Conservation (phyloP, 2,113 vertebrate genomes). For the Symphodus melops region DNA sequence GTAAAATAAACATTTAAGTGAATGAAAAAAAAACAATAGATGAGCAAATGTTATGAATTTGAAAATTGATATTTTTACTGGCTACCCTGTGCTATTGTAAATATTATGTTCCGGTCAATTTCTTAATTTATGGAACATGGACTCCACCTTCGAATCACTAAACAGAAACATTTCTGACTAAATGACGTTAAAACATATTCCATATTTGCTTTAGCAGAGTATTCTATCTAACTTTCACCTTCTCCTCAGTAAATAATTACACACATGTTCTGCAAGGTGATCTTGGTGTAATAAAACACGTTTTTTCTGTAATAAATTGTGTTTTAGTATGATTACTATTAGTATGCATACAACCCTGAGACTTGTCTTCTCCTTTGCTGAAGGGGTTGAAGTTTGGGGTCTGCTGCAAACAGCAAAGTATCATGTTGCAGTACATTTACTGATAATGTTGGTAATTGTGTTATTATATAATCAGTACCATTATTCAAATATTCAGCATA, state of each 20-base stretch:
- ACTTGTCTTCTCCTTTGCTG: slow-evolving; percentile 15
- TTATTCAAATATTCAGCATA: slow-evolving; percentile 28
- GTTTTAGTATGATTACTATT: not conserved
- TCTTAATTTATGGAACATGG: not conserved
- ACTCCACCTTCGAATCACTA: no score
- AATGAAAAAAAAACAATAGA: no score
- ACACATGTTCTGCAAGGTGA: no score
- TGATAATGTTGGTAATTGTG: slow-evolving; percentile 32
- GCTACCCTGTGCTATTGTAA: not conserved
- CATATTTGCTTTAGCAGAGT: not conserved
- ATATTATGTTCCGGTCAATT: not conserved
- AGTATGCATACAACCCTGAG: no score
- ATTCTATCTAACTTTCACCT: not conserved
- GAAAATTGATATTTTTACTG: no score
- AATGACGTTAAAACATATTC: not conserved
- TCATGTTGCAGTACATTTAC: slow-evolving; percentile 40
- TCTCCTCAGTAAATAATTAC: not conserved
- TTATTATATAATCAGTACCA: slow-evolving; percentile 53
- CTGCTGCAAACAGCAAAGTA: slow-evolving; percentile 24
- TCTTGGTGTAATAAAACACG: no score
- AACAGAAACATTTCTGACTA: no score
- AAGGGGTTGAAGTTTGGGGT: not conserved
- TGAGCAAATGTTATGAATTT: no score
- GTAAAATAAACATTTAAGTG: no score
- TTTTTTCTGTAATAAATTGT: no score